Evolutionary conservation across 2,888 invertebrate genomes (phyloP), one percentile per base, ranked within the genome.

Genomic region (Lochmaea crataegi): DNA sequence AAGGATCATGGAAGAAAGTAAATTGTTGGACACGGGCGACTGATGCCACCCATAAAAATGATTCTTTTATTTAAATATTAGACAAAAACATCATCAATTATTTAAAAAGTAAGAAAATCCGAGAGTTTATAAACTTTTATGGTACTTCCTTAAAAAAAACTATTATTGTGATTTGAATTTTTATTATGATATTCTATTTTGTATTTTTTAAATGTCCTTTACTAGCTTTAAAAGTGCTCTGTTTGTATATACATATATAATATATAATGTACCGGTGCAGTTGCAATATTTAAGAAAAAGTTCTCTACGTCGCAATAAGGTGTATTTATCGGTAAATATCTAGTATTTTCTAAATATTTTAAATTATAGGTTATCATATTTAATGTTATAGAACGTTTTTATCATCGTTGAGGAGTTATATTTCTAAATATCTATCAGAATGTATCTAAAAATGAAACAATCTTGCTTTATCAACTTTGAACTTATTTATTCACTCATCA

Each of bases 1-100:
- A 86, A 91, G 96, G 89, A 95, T 98, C 90, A 93, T 94, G 85
- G 96, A 97, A 86, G 98, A 98, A 86, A 92, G 92, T 80, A 94
- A 93, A 87, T 95, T 94, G 94, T 90, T 92, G 72, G 94, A 94
- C 85, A 92, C 93, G 63, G 94, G 94, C 65, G 94, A 95, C 87
- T 94, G 94, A 90, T 87, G 80, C 75, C 74, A 66, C 64, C 64
- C 58, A 56, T 53, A 61, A 64, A 26, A 51, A 26, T n/a, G 16
- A 16, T 63, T 64, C 2, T 64, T 38, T 26, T 56, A 18, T 61
- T 18, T 18, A 68, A 63, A 45, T 67, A 32, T 32, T 66, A 32
- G 65, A 58, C 56, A 58, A 61, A 61, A 65, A 68, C 68, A 68
- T 74, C 65, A 53, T 69, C 69, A 69, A 75, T 67, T 72, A 72